Conservation (phyloP, 2,888 invertebrate genomes). For the Bellardia pandia region DNA sequence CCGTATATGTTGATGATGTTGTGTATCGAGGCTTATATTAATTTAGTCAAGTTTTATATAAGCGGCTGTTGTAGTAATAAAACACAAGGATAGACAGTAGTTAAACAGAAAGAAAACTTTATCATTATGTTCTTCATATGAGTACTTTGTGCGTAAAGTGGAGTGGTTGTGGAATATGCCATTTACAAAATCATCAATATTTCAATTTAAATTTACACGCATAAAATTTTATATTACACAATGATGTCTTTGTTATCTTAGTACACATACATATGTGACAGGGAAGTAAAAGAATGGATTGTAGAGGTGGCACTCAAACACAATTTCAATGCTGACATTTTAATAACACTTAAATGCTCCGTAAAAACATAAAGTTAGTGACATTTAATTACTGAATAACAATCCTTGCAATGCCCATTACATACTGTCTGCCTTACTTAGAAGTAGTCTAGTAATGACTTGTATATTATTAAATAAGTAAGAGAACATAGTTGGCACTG, state of each 20-base stretch:
- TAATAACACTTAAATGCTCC: too few relatives aligned
- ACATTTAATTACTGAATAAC: too few relatives aligned
- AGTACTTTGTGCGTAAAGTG: slow-evolving; percentile 13
- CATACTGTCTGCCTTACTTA: too few relatives aligned
- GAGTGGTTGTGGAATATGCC: slow-evolving; percentile 63
- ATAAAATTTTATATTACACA: slow-evolving; percentile 67
- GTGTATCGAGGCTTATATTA: slow-evolving; percentile 33
- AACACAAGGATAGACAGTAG: slow-evolving; percentile 17
- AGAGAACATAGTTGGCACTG: too few relatives aligned
- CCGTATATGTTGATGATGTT: slow-evolving; percentile 29
- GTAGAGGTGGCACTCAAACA: neutral
- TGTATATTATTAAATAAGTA: too few relatives aligned
- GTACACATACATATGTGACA: neutral
- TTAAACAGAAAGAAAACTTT: slow-evolving; percentile 38
- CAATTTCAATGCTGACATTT: too few relatives aligned
- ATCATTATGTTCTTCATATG: slow-evolving; percentile 49
- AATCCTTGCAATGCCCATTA: too few relatives aligned
- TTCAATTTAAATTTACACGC: slow-evolving; percentile 74
- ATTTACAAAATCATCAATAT: slow-evolving; percentile 73
- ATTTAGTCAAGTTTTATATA: slow-evolving; percentile 53
- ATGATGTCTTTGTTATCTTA: slow-evolving; percentile 68
- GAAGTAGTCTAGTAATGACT: too few relatives aligned
- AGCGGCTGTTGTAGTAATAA: slow-evolving; percentile 71
- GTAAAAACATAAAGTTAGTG: too few relatives aligned
- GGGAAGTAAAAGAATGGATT: slow-evolving; percentile 15